Percentiles rank a stretch among this genome's conserved stretches.
phyloP scores from a whole-genome alignment of 1,140 invertebrate species.

The Spodoptera litura region DNA sequence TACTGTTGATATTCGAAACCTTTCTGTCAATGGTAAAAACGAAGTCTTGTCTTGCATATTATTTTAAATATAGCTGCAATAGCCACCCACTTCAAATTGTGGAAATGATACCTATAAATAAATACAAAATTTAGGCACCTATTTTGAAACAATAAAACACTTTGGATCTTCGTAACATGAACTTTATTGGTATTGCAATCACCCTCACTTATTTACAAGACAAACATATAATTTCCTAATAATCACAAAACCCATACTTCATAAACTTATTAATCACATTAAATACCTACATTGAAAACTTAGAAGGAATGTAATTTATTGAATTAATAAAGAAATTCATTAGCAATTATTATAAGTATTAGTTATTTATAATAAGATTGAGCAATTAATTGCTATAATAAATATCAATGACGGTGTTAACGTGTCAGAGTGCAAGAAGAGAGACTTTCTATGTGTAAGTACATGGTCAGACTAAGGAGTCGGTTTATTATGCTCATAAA shows the following conservation, averaged over 20 bases:
- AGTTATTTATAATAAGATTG: slow-evolving; percentile 2
- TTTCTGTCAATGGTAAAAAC: no score
- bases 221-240: background rate
- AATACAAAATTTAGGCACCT: no score
- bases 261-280: background rate
- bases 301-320: slow-evolving; percentile 30
- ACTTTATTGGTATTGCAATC: slow-evolving; percentile 22
- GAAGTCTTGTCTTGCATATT: no score
- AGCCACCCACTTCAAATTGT: no score
- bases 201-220: slow-evolving; percentile 19
- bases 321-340: slow-evolving; percentile 4
- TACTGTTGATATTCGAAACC: no score
- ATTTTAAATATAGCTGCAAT: no score
- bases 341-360: background rate
- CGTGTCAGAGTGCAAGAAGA: no score
- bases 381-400: slow-evolving; percentile 14
- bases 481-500: no score
- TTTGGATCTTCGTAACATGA: slow-evolving; percentile 2
- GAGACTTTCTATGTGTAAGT: no score
- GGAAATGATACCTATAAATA: no score
- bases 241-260: slow-evolving; percentile 4
- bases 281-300: background rate
- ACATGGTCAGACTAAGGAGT: no score
- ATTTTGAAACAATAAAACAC: background rate
- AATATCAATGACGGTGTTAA: no score